These are phyloP conservation scores for Triops cancriformis DNA, from an alignment of 1,140 invertebrate genomes.

Conservation along the genomic window DNA sequence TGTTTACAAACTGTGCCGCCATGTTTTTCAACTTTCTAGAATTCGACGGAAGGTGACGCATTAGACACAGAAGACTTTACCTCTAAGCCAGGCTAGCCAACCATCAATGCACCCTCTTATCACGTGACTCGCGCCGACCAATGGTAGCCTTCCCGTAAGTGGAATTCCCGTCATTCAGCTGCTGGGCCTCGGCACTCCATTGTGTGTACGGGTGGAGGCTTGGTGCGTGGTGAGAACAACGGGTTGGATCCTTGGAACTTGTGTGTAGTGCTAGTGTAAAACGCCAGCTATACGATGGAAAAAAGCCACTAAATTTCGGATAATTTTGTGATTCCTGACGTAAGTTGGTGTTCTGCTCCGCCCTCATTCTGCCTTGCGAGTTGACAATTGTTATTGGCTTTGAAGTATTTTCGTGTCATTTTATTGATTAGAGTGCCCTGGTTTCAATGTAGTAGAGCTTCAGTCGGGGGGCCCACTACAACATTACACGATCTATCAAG, in stretches of 20 bases:
- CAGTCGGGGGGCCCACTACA: neutral
- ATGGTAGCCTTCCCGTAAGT: neutral
- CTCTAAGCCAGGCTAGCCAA: neutral
- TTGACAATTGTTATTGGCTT: neutral
- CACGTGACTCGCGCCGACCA: neutral
- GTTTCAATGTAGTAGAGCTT: neutral
- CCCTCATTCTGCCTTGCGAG: neutral
- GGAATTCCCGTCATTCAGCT: conserved; percentile 12
- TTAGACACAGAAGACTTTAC: neutral
- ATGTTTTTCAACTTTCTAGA: neutral
- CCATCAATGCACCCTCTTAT: neutral
- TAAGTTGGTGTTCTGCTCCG: neutral
- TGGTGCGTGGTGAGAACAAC: conserved; percentile 9
- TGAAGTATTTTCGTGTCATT: neutral
- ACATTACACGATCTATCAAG: too few relatives aligned
- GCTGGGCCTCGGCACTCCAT: conserved; percentile 11
- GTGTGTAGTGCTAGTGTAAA: neutral
- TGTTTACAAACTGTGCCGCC: conserved; percentile 11
- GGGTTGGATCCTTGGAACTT: conserved; percentile 5
- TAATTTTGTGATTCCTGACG: neutral
- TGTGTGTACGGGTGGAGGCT: conserved; percentile 12
- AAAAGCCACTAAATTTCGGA: neutral
- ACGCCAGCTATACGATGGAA: neutral
- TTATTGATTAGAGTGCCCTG: conserved; percentile 13
- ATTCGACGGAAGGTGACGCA: conserved; percentile 9